These are phyloP conservation scores for Euleptes europaea DNA, from an alignment of 2,113 vertebrate species.

Conservation along the genomic window DNA sequence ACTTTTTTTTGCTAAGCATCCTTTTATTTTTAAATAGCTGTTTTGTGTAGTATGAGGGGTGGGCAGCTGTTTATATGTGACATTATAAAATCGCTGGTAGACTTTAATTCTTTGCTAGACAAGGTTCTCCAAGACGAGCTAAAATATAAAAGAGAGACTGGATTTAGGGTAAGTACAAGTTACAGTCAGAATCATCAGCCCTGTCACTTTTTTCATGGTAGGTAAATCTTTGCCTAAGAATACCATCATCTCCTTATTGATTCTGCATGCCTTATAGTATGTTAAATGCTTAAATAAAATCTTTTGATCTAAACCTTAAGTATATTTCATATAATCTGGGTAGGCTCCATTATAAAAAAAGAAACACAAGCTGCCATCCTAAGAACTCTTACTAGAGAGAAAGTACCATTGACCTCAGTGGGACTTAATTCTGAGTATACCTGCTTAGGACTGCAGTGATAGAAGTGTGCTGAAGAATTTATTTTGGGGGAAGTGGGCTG, in stretches of 20 bases:
- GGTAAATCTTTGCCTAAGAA: conserved; percentile 76
- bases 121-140: conserved; percentile 77
- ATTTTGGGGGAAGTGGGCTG: too few species aligned
- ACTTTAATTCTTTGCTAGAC: conserved; percentile 78
- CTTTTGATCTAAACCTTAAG: conserved; percentile 46
- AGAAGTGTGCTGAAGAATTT: too few species aligned
- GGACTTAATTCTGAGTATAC: too few species aligned
- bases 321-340: conserved; percentile 39
- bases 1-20: background rate
- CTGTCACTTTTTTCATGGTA: conserved; percentile 79
- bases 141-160: conserved; percentile 76
- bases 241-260: conserved; percentile 58
- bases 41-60: conserved; percentile 43
- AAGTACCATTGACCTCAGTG: too few species aligned
- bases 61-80: conserved; percentile 42
- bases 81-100: conserved; percentile 70
- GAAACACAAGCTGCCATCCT: background rate
- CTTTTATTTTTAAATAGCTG: conserved; percentile 39
- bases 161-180: conserved; percentile 84
- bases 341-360: conserved; percentile 38
- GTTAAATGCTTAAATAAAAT: conserved; percentile 42
- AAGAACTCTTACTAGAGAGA: too few species aligned
- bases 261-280: conserved; percentile 75
- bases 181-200: conserved; percentile 83
- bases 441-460: too few species aligned